Evolutionary conservation across 2,888 invertebrate species (phyloP).

Genomic region (Melinopterus prodromus): DNA sequence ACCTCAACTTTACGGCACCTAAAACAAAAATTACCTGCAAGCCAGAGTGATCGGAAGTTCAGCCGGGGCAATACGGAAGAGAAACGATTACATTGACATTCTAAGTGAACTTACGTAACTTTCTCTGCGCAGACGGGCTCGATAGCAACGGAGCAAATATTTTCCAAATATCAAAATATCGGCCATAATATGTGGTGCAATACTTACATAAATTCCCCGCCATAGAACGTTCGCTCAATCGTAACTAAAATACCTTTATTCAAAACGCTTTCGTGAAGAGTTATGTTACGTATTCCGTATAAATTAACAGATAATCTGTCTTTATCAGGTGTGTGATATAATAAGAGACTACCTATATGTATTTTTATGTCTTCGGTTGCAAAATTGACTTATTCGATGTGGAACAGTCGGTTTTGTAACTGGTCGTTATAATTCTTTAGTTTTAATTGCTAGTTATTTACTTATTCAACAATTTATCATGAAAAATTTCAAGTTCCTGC

Average conservation of each 20-base stretch:
- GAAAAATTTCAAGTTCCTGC: neutral
- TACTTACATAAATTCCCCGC: neutral
- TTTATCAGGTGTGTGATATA: neutral
- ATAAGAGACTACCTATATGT: neutral
- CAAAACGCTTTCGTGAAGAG: neutral
- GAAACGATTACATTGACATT: neutral
- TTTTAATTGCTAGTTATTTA: neutral
- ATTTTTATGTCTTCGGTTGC: neutral
- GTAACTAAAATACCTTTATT: neutral
- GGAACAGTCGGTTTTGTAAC: neutral
- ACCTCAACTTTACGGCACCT: neutral
- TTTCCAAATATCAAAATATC: constrained; percentile 4
- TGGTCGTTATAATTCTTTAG: neutral
- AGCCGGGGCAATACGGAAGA: neutral
- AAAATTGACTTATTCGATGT: neutral
- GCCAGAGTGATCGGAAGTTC: neutral
- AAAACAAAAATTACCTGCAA: neutral
- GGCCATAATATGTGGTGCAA: neutral
- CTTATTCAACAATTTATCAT: neutral
- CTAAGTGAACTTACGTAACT: neutral
- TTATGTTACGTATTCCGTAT: neutral
- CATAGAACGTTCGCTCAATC: neutral
- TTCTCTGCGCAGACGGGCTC: neutral
- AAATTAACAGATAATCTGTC: neutral
- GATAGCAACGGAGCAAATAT: neutral